A percentile compares a stretch with the other conserved stretches of the same genome.
phyloP scores from a whole-genome alignment of 2,797 vertebrate species.

The Gallinago solitaria region DNA sequence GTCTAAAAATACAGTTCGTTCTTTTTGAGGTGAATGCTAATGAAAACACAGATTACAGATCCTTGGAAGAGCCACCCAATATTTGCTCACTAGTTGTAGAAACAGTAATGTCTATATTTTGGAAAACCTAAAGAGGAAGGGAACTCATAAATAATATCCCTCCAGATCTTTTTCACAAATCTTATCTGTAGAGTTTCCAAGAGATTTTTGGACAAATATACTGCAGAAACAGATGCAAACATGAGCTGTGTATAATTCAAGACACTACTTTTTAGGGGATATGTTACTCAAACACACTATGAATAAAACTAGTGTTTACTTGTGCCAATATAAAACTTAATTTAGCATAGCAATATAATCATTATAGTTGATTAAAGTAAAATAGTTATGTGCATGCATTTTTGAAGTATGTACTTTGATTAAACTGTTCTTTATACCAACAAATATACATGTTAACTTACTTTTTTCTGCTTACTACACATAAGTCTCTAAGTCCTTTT shows the following conservation, averaged over 20 bases:
- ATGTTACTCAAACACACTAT: background rate
- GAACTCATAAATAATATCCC: background rate
- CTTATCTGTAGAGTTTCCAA: background rate
- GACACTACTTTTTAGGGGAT: background rate
- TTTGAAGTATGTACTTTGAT: background rate
- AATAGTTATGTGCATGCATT: background rate
- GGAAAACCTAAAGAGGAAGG: background rate
- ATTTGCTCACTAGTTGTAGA: background rate
- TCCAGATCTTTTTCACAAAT: background rate
- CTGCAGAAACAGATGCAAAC: background rate
- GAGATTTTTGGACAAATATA: slow-evolving; percentile 10
- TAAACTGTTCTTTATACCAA: background rate
- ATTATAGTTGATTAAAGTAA: background rate
- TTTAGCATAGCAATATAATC: background rate
- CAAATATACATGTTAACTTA: background rate
- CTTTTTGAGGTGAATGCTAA: background rate
- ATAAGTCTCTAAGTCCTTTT: background rate
- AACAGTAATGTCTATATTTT: background rate
- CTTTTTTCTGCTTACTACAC: background rate
- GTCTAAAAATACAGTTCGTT: slow-evolving; percentile 38
- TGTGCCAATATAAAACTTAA: background rate
- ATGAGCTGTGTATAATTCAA: background rate
- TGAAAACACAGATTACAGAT: background rate
- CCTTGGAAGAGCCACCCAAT: background rate
- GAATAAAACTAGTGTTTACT: background rate